Evolutionary conservation across 2,888 invertebrate genomes (phyloP), one percentile per base, ranked within the genome.

Genomic region (Cantharis lateralis): DNA sequence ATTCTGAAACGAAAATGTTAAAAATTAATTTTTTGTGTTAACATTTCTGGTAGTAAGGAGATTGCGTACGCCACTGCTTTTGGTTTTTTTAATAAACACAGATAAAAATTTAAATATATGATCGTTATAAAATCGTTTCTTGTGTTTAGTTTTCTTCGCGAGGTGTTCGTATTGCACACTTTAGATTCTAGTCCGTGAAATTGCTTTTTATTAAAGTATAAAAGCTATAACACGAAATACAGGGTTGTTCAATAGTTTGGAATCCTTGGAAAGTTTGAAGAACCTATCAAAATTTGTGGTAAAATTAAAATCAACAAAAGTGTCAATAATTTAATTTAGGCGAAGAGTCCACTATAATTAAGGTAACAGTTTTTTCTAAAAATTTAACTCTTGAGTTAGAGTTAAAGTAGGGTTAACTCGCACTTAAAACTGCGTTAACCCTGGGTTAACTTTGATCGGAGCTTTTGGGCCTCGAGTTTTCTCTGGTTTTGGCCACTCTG

Each of bases 21-120:
- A 1, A 32, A 32, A n/a, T 13, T 5, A 3, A 3, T n/a, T n/a
- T 32, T 32, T 32, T 32, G 1, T 32, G 5, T 32, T 32, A 32
- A 13, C 3, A 32, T 32, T 32, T 32, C 11, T 32, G n/a, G 13
- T 32, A 4, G 0, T 48, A 48, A 48, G n/a, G n/a, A n/a, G 7
- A 9, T 48, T n/a, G 13, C 26, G 15, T 13, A 71, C 71, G 71
- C 71, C 63, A 71, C 62, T 71, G 71, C 0, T 15, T 62, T 71
- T 20, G 20, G 20, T 71, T 24, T 63, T 16, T 62, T 24, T 32
- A 48, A 68, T 72, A 75, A 28, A 66, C 24, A 13, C 48, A 64
- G 61, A 71, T 32, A 77, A 77, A 69, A 63, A 26, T 70, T 72
- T 68, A 72, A 78, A 75, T 77, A 77, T 78, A 77, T 74, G 71